Base-by-base conservation (phyloP, 2,888 invertebrate genomes). In the Drosophila eohydei region DNA sequence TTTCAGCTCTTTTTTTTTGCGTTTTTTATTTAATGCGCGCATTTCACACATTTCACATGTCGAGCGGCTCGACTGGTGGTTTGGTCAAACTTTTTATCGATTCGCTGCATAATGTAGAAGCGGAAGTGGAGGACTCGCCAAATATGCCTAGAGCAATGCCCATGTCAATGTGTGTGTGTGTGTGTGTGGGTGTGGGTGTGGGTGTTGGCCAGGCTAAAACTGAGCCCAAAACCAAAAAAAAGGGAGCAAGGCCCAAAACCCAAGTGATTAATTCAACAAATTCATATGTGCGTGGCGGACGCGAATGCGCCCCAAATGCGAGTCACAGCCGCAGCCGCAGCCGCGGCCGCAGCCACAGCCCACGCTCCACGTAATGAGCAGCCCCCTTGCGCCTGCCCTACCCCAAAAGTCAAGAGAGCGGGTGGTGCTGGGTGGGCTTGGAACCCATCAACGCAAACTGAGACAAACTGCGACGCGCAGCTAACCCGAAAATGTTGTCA, bases 41-140 rank as follows among this genome's bases (percentile, higher is more conserved):
- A 83, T 89, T 90, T 89, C 86, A 90, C 84, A 89, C 84, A 89
- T 85, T 90, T 84, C 90, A 83, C 84, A 85, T 82, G 88, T 88
- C 83, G 70, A 71, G 83, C 71, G 64, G 71, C 68, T 80, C 76
- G 68, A 68, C 83, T 52, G 60, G 51, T 50, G 61, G 77, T 55
- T 56, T 76, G 71, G 75, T 77, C 73, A 74, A 88, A 89, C 77
- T 89, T 87, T 88, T 88, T 90, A 88, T 88, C 88, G 90, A 90
- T 88, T 85, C 74, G 81, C 78, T 68, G 75, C 76, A 79, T 80
- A 77, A 85, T 83, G 83, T 75, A 74, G 72, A 78, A 68, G 65
- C 52, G 46, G 40, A 30, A 26, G n/a, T 16, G 30, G 5, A 40
- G 46, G n/a, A 40, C 36, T 40, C 55, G 43, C 68, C 70, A 84